phyloP scores from a whole-genome alignment of 2,113 vertebrate species.

The Nesoenas mayeri region DNA sequence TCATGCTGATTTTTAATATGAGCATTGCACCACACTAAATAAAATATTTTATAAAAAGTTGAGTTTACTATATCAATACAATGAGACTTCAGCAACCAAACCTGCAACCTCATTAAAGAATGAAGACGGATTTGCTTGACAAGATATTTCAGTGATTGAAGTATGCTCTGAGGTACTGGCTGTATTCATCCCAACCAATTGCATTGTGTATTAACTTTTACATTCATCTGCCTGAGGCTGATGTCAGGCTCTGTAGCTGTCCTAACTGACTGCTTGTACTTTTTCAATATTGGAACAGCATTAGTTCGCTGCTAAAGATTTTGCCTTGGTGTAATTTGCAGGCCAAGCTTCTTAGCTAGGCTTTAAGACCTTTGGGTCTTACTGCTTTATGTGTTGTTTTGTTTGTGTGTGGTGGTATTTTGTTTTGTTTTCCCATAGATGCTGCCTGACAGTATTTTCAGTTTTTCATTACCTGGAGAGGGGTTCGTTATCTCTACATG shows the following conservation, averaged over 20 bases:
- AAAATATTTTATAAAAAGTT: not conserved
- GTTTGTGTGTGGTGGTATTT: too few species aligned
- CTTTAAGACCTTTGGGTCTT: not conserved
- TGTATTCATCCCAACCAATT: not conserved
- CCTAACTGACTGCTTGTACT: not conserved
- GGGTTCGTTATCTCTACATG: not conserved
- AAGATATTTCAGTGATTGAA: not conserved
- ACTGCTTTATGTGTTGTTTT: not conserved
- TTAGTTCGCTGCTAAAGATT: not conserved
- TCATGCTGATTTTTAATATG: not conserved
- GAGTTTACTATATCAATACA: not conserved
- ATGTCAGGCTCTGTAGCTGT: not conserved
- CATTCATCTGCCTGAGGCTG: not conserved
- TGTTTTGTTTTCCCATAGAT: not conserved
- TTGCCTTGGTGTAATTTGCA: not conserved
- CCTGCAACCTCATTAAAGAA: not conserved
- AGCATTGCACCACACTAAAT: not conserved
- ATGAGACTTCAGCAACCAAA: not conserved
- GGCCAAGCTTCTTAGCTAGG: not conserved
- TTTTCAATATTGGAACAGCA: not conserved
- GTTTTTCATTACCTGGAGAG: conserved; percentile 9
- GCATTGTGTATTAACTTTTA: conserved; percentile 3
- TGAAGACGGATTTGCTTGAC: not conserved
- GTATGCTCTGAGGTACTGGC: not conserved
- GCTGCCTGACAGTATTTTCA: not conserved